Evolutionary conservation across 2,797 vertebrate species (phyloP).

Genomic region (Etheostoma nigrum): DNA sequence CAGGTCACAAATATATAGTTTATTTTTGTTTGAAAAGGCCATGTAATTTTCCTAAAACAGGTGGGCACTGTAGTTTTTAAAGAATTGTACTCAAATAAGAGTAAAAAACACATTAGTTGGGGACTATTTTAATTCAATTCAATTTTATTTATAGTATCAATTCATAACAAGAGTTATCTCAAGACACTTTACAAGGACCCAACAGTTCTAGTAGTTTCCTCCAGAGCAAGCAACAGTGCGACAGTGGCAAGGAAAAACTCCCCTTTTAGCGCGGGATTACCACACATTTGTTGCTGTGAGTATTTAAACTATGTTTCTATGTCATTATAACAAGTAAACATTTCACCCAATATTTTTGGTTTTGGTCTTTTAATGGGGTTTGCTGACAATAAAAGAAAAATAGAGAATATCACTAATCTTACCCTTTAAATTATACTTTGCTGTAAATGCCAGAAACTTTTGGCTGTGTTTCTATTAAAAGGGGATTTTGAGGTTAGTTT

Average conservation of each 20-base stretch:
- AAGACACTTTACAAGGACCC: no score
- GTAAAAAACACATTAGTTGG: background rate
- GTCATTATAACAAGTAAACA: background rate
- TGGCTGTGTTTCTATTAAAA: background rate
- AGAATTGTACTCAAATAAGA: background rate
- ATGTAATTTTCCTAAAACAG: background rate
- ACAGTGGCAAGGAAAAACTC: no score
- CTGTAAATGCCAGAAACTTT: background rate
- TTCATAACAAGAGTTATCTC: no score
- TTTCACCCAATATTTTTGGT: background rate
- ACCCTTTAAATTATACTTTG: background rate
- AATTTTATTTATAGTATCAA: no score
- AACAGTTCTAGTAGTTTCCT: no score
- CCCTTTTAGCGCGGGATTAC: background rate
- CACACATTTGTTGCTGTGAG: background rate
- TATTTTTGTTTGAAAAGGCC: background rate
- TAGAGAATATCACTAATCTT: background rate
- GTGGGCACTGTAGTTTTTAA: background rate
- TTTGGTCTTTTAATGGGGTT: background rate
- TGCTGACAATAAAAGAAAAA: background rate
- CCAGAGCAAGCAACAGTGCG: no score
- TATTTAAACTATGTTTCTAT: background rate
- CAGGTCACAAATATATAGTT: background rate
- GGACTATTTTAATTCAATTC: background rate
- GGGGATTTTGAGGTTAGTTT: background rate